Evolutionary conservation across 2,888 invertebrate species (phyloP), one percentile per base, ranked within the genome.

Genomic region (Pyrocoelia pectoralis): DNA sequence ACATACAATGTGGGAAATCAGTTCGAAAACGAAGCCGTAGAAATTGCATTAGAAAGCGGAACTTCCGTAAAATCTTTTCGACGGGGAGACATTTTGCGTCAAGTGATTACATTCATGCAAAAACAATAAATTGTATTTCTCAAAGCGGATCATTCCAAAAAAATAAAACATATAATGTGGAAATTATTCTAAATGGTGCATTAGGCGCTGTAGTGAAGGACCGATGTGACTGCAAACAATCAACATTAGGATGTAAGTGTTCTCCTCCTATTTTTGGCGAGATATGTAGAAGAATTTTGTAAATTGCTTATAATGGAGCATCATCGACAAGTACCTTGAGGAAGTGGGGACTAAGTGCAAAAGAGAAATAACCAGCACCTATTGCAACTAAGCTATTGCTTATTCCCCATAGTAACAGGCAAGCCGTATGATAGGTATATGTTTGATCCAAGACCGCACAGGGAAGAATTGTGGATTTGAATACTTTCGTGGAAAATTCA

Each of bases 371-470:
- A 15, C 17, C 46, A 46, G 13, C 14, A 46, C 15, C 46, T 46
- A 15, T 46, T 46, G 46, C 13, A 46, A 46, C 46, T 46, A 46
- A 13, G 9, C 17, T n/a, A n/a, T n/a, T n/a, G n/a, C n/a, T n/a
- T 14, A 15, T 46, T 14, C 17, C 46, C 46, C 5, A 17, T 46
- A 13, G 10, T 46, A 46, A 46, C 14, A 17, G 14, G 14, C 46
- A 46, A 46, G 17, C 2, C 46, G 14, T 15, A 15, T 46, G 46
- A 46, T 2, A 46, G 46, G 14, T 15, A 14, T 13, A 46, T 17
- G 14, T 46, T 46, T 46, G 13, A 46, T 46, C 46, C 46, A 15
- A 46, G 46, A 17, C 46, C 46, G 38, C 38, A 38, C n/a, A 38
- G 5, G 38, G 10, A 38, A 38, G 38, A 38, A 38, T 2, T 38